Percentiles rank a stretch among this genome's conserved stretches.
phyloP scores from a whole-genome alignment of 2,797 vertebrate genomes.

The Adelosebastes latens region DNA sequence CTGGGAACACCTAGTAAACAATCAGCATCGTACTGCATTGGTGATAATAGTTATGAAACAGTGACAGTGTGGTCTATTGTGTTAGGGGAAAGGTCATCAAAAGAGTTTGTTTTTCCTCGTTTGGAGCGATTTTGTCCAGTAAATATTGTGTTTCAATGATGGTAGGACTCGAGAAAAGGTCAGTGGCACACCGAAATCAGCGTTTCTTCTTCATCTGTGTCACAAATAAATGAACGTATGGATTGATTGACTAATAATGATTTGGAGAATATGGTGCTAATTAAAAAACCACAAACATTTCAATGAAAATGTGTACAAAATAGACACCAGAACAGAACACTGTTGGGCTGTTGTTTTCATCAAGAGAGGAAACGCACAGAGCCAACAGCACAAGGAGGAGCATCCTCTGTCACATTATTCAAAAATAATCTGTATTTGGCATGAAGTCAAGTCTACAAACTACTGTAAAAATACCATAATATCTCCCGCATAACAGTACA shows the following conservation, averaged over 20 bases:
- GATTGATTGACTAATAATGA: not conserved
- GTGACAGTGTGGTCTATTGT: not conserved
- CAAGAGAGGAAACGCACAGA: not conserved
- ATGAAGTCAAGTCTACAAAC: not conserved
- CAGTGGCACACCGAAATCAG: not conserved
- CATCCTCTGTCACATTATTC: slow-evolving; percentile 3
- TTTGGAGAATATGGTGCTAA: not conserved
- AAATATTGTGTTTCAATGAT: not conserved
- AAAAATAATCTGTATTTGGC: not conserved
- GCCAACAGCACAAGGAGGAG: not conserved
- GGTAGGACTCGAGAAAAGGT: not conserved
- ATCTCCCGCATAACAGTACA: slow-evolving; percentile 13
- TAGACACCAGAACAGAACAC: not conserved
- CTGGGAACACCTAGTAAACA: not conserved
- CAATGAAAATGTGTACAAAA: not conserved
- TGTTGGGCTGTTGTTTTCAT: not conserved
- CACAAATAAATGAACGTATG: not conserved
- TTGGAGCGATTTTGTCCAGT: not conserved
- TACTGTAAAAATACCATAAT: slow-evolving; percentile 15
- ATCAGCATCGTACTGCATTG: not conserved
- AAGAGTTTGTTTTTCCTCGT: not conserved
- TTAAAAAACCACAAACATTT: not conserved
- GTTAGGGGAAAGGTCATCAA: not conserved
- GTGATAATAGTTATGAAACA: not conserved
- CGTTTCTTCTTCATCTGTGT: not conserved